Conservation (phyloP, 53 echinoderm and acorn worm genomes). For the Holothuria leucospilota region DNA sequence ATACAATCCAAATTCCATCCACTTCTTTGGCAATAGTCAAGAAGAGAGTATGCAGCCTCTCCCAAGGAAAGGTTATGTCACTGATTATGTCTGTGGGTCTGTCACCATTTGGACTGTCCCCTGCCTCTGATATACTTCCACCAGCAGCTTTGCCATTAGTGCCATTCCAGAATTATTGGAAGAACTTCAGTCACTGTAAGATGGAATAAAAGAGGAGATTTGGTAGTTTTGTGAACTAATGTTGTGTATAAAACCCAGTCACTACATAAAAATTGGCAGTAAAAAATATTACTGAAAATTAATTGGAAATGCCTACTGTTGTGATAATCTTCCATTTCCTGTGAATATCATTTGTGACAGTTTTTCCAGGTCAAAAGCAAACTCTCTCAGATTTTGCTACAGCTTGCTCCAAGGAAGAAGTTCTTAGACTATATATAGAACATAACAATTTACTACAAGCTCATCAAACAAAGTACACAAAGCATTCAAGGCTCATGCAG, state of each 20-base stretch:
- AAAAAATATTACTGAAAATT: no score
- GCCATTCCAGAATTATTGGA: slow-evolving; percentile 16
- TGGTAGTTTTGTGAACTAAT: not conserved
- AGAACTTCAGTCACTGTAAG: slow-evolving; percentile 34
- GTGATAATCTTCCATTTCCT: no score
- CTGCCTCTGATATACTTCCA: not conserved
- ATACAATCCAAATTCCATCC: slow-evolving; percentile 35
- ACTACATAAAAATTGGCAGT: no score
- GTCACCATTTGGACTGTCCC: not conserved
- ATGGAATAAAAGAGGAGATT: not conserved
- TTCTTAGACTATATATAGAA: no score
- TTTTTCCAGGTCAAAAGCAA: no score
- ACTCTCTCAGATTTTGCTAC: no score
- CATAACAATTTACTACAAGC: no score
- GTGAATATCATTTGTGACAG: no score
- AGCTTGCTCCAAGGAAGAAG: no score
- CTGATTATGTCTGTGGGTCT: not conserved
- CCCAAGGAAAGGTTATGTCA: slow-evolving; percentile 29
- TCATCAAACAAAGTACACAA: no score
- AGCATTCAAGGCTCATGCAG: no score
- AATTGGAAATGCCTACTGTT: no score
- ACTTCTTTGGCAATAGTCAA: slow-evolving; percentile 16
- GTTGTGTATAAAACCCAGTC: not conserved
- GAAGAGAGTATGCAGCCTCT: not conserved
- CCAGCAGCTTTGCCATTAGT: not conserved